These are phyloP conservation scores for Mormyrus iriodes DNA, from an alignment of 2,113 vertebrate species.

Conservation along the genomic window DNA sequence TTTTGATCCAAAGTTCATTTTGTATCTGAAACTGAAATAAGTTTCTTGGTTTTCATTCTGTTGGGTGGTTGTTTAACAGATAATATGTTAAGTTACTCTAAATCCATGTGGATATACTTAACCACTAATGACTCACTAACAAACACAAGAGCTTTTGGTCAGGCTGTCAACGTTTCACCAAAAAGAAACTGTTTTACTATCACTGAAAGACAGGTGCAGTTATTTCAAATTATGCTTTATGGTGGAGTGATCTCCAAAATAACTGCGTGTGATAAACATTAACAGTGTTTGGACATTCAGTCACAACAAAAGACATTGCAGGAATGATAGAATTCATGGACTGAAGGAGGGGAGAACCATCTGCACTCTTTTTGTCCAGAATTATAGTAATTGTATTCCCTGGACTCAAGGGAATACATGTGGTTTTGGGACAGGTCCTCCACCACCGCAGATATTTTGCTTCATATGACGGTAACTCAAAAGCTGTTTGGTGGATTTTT, in stretches of 20 bases:
- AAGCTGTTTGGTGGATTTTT: neutral
- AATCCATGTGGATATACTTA: constrained; percentile 5
- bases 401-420: neutral
- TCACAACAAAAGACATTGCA: neutral
- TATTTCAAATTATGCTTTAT: neutral
- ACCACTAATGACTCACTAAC: neutral
- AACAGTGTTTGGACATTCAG: neutral
- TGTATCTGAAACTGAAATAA: neutral
- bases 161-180: constrained; percentile 1
- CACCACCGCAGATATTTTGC: neutral
- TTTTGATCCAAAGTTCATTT: neutral
- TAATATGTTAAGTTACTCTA: neutral
- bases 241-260: neutral
- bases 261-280: neutral
- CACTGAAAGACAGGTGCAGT: neutral
- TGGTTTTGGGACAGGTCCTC: neutral
- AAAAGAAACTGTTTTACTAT: neutral
- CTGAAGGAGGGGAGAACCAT: neutral
- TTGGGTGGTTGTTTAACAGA: neutral
- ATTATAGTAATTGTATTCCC: neutral
- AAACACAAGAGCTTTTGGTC: neutral
- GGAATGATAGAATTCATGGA: neutral
- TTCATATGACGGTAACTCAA: neutral
- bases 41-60: neutral
- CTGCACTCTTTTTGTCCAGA: neutral